These are phyloP conservation scores for Amblyraja radiata DNA, from an alignment of 2,797 vertebrate species.

Conservation along the genomic window DNA sequence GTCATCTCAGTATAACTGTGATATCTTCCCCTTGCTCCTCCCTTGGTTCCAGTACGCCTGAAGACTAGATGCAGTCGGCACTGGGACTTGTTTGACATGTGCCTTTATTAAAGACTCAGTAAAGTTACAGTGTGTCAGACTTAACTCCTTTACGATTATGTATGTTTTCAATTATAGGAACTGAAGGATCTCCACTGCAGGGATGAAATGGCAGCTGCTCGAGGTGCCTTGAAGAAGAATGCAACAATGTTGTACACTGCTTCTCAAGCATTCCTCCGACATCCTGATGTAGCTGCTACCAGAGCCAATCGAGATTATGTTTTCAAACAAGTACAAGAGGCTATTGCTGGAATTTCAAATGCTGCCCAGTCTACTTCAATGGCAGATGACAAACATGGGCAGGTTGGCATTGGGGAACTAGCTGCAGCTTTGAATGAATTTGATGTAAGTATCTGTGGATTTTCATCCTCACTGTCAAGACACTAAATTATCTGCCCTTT, in stretches of 20 bases:
- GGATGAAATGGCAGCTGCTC: slow-evolving; percentile 94
- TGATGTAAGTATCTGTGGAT: slow-evolving; percentile 71
- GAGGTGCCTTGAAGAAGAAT: slow-evolving; percentile 93
- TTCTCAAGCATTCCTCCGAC: slow-evolving; percentile 90
- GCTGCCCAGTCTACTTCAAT: slow-evolving; percentile 93
- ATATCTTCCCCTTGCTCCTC: no score
- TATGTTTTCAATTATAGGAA: slow-evolving; percentile 58
- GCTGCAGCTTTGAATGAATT: slow-evolving; percentile 96
- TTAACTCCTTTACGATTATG: no score
- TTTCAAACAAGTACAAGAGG: slow-evolving; percentile 98
- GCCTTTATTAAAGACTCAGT: no score
- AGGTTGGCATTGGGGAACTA: slow-evolving; percentile 90
- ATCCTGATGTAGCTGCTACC: slow-evolving; percentile 90
- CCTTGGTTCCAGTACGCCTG: no score
- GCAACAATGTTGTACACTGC: slow-evolving; percentile 97
- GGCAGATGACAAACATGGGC: slow-evolving; percentile 88
- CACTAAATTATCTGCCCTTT: background rate
- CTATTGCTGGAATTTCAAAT: slow-evolving; percentile 89
- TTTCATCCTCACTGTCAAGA: background rate
- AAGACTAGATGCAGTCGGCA: no score
- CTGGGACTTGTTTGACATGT: no score
- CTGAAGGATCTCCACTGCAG: slow-evolving; percentile 94
- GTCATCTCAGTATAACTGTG: no score
- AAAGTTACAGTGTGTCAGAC: no score
- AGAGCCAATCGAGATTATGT: slow-evolving; percentile 95